Conservation (phyloP, 2,797 vertebrate genomes). For the Lophotriccus pileatus region DNA sequence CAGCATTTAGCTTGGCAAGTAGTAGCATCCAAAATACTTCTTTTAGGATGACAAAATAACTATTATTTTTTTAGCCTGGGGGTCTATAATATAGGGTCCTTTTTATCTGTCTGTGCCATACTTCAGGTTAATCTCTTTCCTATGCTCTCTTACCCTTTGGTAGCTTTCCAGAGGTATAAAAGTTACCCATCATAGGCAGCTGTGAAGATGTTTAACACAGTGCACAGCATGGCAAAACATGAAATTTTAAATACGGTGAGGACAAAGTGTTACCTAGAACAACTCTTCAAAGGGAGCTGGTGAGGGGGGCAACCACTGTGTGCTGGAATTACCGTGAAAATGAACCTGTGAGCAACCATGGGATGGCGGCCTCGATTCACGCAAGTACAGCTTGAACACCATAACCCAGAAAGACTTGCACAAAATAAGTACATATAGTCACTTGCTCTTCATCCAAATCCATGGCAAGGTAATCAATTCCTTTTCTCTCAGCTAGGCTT, state of each 20-base stretch:
- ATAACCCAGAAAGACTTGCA: neutral
- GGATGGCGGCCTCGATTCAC: conserved; percentile 59
- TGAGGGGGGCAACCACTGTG: neutral
- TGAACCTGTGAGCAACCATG: conserved; percentile 2
- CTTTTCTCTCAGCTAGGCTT: neutral
- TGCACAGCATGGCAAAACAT: neutral
- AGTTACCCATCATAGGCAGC: neutral
- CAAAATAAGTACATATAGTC: neutral
- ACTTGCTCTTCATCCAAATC: neutral
- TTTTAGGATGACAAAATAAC: neutral
- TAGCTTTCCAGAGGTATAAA: neutral
- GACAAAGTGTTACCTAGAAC: neutral
- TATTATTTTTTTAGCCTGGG: neutral
- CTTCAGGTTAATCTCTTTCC: neutral
- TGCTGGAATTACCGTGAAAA: neutral
- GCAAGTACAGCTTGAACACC: neutral
- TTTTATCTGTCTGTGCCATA: neutral
- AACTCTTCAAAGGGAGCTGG: neutral
- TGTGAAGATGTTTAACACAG: neutral
- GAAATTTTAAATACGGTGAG: neutral
- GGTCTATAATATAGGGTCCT: neutral
- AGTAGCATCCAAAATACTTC: neutral
- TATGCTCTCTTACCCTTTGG: neutral
- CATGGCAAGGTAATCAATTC: neutral
- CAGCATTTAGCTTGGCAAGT: neutral